Evolutionary conservation across 2,797 vertebrate genomes (phyloP), one percentile per base, ranked within the genome.

Genomic region (Xerus rutilus): DNA sequence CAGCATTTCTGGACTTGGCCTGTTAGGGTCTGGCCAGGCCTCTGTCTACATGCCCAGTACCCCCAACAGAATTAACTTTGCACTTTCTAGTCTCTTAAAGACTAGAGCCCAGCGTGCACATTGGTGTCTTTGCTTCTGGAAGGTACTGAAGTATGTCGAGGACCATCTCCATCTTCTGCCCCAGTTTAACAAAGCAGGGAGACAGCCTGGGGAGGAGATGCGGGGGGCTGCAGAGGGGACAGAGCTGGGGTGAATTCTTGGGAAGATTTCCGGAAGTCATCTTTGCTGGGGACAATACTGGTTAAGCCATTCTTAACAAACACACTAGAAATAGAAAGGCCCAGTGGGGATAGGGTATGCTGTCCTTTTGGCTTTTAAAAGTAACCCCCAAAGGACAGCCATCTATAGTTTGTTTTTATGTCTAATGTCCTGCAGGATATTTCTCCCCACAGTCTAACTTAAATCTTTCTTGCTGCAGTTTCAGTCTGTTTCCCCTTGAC

Each of bases 401-500:
- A 25, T 9, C 39, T 25, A 5, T 1, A 8, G 39, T 39, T 77
- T 62, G 10, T 49, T 89, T 77, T 74, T 13, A 18, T 47, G 54
- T 15, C 70, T 89, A 28, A 49, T 4, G 2, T 78, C 59, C 7
- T 57, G 20, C 35, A 54, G n/a, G 86, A 82, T 52, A 43, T 49
- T 85, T 82, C 72, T 70, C 73, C 43, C 74, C 32, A 7, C 47
- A 64, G 91, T 95, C 74, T 94, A 81, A 69, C 91, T 78, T 28
- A 11, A 85, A 20, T 65, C 35, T 23, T 0, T 10, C 82, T 79
- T 77, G 94, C 83, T 90, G 52, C 84, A 81, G 1, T 14, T 21
- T 9, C 11, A 77, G 83, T 45, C 23, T 5, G 0, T 45, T 87
- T 86, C 70, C 25, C 18, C 62, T 67, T 30, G 20, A 25, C 67